Conservation (phyloP, 1,140 invertebrate genomes). For the Gryon sp. region DNA sequence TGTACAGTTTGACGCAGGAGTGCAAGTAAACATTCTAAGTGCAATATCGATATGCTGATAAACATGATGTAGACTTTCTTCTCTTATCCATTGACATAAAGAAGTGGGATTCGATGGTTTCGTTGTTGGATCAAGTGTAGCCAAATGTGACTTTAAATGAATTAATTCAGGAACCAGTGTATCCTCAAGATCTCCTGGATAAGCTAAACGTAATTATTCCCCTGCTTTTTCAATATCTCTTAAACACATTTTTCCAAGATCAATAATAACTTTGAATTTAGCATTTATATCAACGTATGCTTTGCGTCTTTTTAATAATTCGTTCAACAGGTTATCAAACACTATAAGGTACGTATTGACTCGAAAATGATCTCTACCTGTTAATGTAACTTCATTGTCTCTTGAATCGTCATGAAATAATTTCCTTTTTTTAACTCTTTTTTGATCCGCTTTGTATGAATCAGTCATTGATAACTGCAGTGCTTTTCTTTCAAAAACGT, state of each 20-base stretch:
- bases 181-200: constrained; percentile 11
- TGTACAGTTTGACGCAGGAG: constrained; percentile 15
- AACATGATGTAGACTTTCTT: constrained; percentile 2
- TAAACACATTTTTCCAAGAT: constrained; percentile 30
- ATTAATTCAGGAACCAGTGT: constrained; percentile 18
- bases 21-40: constrained; percentile 47
- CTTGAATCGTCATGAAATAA: constrained; percentile 30
- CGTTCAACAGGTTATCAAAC: constrained; percentile 37
- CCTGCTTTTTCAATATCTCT: constrained; percentile 30
- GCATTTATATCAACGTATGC: constrained; percentile 38
- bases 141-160: constrained; percentile 33
- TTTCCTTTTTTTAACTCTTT: constrained; percentile 42
- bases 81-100: constrained; percentile 20
- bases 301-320: constrained; percentile 46
- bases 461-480: constrained; percentile 24
- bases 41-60: constrained; percentile 52
- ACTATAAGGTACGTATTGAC: constrained; percentile 46
- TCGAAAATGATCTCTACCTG: constrained; percentile 45
- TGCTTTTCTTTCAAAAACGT: constrained; percentile 46
- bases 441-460: too few relatives aligned
- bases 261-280: constrained; percentile 54
- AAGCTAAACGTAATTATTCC: constrained; percentile 1
- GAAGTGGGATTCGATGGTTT: constrained; percentile 22
- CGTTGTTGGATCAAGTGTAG: neutral
- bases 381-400: constrained; percentile 25